phyloP scores from a whole-genome alignment of 2,113 vertebrate species.

The Anguilla rostrata region DNA sequence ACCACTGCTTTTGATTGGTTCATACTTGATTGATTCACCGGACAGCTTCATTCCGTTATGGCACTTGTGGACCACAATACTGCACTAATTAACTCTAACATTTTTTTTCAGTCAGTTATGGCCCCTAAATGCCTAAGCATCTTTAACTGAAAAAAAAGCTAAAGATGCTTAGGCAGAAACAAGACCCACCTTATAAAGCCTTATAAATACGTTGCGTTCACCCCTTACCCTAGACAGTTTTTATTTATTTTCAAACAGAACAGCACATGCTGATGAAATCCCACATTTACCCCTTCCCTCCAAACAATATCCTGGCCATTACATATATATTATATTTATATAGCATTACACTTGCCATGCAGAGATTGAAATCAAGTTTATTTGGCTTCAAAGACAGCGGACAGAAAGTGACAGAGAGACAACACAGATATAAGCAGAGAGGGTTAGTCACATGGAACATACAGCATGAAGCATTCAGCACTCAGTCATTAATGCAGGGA shows the following conservation, averaged over 20 bases:
- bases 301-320: background rate
- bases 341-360: conserved; percentile 20
- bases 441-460: conserved; percentile 24
- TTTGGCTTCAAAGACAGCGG: background rate
- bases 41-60: background rate
- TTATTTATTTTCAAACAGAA: background rate
- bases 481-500: no score
- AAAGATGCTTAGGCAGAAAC: no score
- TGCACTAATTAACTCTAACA: background rate
- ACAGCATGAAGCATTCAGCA: conserved; percentile 40
- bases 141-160: background rate
- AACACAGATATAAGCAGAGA: background rate
- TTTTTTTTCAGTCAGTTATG: background rate
- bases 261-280: background rate
- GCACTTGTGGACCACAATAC: background rate
- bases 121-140: background rate
- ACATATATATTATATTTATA: background rate
- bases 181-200: background rate
- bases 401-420: background rate
- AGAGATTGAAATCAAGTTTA: conserved; percentile 22
- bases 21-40: no score
- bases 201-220: background rate
- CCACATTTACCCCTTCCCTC: background rate
- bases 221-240: background rate
- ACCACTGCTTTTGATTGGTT: background rate